Evolutionary conservation across 1,140 invertebrate species (phyloP).

Genomic region (Drosophila nigrodunni): DNA sequence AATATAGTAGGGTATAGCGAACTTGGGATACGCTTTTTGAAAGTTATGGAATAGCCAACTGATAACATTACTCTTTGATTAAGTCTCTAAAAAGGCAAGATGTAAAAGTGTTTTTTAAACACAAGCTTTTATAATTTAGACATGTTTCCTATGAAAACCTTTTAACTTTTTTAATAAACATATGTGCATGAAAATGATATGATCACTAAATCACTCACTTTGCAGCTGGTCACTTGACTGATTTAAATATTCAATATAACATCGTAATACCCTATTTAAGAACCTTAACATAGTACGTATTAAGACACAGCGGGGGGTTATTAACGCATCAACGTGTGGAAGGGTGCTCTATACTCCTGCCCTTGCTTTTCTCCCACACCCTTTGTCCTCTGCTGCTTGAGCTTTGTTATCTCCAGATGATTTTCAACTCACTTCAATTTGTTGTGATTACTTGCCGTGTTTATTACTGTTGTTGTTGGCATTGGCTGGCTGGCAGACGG

Average conservation of each 20-base stretch:
- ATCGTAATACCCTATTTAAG: constrained; percentile 2
- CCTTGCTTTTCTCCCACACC: too few species aligned
- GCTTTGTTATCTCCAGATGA: constrained; percentile 33
- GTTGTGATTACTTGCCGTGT: constrained; percentile 72
- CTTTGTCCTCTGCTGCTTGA: constrained; percentile 14
- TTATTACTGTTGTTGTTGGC: constrained; percentile 45
- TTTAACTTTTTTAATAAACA: too few species aligned
- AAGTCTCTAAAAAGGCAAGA: too few species aligned
- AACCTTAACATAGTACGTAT: constrained; percentile 48
- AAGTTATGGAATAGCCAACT: background rate
- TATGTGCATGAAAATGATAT: too few species aligned
- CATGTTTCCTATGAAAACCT: too few species aligned
- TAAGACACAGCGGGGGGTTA: constrained; percentile 76
- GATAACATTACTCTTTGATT: too few species aligned
- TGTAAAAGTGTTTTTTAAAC: too few species aligned
- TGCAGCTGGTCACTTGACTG: background rate
- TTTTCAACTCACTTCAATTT: constrained; percentile 67
- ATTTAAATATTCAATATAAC: background rate
- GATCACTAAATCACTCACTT: background rate
- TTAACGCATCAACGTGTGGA: constrained; percentile 66
- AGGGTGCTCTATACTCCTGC: constrained; percentile 30
- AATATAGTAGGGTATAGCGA: background rate
- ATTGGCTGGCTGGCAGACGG: background rate
- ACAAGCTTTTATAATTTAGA: too few species aligned
- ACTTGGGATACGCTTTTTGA: background rate